Evolutionary conservation across 2,888 invertebrate species (phyloP), one percentile per base, ranked within the genome.

Genomic region (Drosophila niveifrons): DNA sequence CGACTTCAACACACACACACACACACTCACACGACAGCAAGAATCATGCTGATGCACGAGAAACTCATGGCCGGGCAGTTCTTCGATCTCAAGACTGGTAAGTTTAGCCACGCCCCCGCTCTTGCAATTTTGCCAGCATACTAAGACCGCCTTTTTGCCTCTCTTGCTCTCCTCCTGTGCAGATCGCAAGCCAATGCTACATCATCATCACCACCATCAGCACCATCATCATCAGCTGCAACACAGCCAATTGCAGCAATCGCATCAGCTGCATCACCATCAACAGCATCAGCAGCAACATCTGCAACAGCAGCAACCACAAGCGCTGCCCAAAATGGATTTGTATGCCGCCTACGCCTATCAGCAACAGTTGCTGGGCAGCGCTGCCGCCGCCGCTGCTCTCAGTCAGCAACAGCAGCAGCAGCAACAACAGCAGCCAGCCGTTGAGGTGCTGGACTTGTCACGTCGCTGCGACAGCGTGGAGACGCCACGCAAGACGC

Each of bases 401-500:
- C 79, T 82, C 29, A 84, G 76, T 18, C 82, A 82, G 53, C 82
- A 87, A 44, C 82, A 81, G 8, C 83, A 82, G 15, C 83, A 82
- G 15, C 82, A 82, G 3, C 76, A 69, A 1, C 75, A 78, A 7
- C 73, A 75, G 39, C 75, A 58, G 13, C 47, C 57, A 17, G 74
- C 86, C 10, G 73, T 82, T 6, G 90, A 91, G 73, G 92, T 91
- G 9, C 78, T 93, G 48, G 93, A 93, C 77, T 82, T 93, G n/a
- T 93, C 93, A 1, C 83, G 91, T 1, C 91, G 91, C 51, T 91
- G 91, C 55, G 91, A 91, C 78, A 91, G 91, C 15, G 88, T 90
- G 2, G 92, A 92, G 66, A 86, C 87, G 2, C 63, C 87, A 41
- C 75, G 90, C 17, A 92, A 91, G 75, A 92, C 92, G 0, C 91